Evolutionary conservation across 2,797 vertebrate genomes (phyloP).

Genomic region (Meda fulgida): DNA sequence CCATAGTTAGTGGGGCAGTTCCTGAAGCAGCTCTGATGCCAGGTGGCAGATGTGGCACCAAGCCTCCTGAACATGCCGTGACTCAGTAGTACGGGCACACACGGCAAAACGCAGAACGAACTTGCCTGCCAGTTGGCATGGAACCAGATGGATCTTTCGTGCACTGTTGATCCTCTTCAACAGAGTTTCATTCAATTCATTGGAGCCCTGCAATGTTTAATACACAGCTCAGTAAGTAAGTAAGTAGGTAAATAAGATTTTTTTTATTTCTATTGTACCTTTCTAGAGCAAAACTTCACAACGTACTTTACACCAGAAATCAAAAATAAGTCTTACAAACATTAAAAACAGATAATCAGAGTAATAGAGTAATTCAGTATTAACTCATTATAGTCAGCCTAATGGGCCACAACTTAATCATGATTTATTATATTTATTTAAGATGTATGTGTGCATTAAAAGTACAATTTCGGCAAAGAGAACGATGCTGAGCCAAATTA

Average conservation of each 20-base stretch:
- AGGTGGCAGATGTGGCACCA: constrained; percentile 89
- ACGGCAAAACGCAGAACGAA: constrained; percentile 92
- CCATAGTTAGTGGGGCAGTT: constrained; percentile 62
- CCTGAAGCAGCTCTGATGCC: constrained; percentile 79
- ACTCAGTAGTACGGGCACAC: constrained; percentile 83
- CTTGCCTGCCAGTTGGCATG: constrained; percentile 82
- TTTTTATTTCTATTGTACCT: background rate
- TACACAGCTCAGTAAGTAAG: background rate
- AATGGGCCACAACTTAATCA: too few species aligned
- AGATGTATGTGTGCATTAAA: too few species aligned
- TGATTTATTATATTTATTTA: too few species aligned
- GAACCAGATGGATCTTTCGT: constrained; percentile 92
- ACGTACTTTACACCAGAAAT: background rate
- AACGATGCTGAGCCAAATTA: too few species aligned
- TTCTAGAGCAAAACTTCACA: background rate
- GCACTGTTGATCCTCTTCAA: constrained; percentile 85
- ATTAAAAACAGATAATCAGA: background rate
- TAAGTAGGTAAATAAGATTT: too few species aligned
- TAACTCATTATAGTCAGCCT: too few species aligned
- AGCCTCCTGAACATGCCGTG: constrained; percentile 82
- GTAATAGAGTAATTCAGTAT: too few species aligned
- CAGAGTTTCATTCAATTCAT: constrained; percentile 85
- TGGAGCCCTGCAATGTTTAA: constrained; percentile 80
- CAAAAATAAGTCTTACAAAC: background rate
- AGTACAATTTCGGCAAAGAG: too few species aligned